Evolutionary conservation across 2,797 vertebrate genomes (phyloP), one percentile per base, ranked within the genome.

Genomic region (Fringilla coelebs): DNA sequence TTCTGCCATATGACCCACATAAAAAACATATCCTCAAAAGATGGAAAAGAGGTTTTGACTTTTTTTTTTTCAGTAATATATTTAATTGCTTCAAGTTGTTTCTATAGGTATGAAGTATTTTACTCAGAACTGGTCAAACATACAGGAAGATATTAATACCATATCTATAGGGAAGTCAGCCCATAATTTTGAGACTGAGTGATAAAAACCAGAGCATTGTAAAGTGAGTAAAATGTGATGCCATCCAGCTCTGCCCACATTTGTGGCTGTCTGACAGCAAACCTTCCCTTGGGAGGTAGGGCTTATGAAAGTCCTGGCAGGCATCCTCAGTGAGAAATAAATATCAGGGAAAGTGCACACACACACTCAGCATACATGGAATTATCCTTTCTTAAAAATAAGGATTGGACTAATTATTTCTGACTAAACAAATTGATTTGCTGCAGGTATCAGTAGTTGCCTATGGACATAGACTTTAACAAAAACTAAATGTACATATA

Each of bases 291-390:
- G 21, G 24, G 41, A 78, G 7, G 2, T 0, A 65, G 29, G 12
- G 28, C 9, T 40, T 60, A 3, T 5, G 46, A 26, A 38, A 68
- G 13, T 38, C 24, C 31, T 74, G 8, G 6, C 18, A 78, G 34
- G 38, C 6, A 65, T 9, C 13, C 24, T 82, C 12, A 68, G 7
- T 32, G 41, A 67, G 11, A 85, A 85, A 26, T 57, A 57, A 51
- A 9, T 57, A 57, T 26, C 3, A 1, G 40, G 13, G 11, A 48
- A 83, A 46, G 7, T 8, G 22, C 2, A 21, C 20, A 60, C 5
- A 40, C 0, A 13, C 57, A 19, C 17, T 41, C 7, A 29, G 8
- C 18, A 32, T 4, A 1, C 20, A 63, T 7, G 45, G 9, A 4
- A 6, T 70, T 62, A 28, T n/a, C 16, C 1, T n/a, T 9, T 55